Evolutionary conservation across 2,797 vertebrate species (phyloP), one percentile per base, ranked within the genome.

Genomic region (Miichthys miiuy): DNA sequence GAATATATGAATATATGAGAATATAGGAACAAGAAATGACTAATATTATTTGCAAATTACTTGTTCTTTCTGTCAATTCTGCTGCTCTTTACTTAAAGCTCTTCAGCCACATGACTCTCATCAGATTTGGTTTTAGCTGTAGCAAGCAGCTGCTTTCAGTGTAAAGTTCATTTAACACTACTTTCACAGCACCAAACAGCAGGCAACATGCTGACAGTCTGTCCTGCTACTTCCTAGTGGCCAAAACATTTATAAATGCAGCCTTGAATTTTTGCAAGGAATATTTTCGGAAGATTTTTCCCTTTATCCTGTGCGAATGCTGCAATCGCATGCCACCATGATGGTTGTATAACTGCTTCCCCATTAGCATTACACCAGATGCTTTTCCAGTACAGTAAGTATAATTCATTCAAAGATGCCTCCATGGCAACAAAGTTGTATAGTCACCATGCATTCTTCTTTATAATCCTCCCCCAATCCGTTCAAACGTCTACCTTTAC

Each of bases 391-490:
- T 60, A 55, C 38, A 27, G 6, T 23, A 18, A 23, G 20, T 67
- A 4, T 25, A 58, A 72, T 75, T 67, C 10, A 72, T 75, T 68
- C 11, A 75, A 73, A 79, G 58, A 46, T 70, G 50, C 30, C 69
- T 68, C 55, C 44, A 56, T 77, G 52, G 44, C 38, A 68, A 75
- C 78, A 80, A 73, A 72, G 52, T 41, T 0, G 0, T 9, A 21
- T 3, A 11, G 30, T 34, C 0, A 23, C 51, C 21, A 30, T 54
- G 5, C 23, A 18, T 57, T 66, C 20, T 50, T 3, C n/a, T 69
- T 60, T 14, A 67, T 18, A 50, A 61, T 44, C 73, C 66, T 66
- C 20, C 42, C 41, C 13, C 38, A 6, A 2, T 38, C 68, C n/a
- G 69, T 56, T 69, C 17, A 50, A 54, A 55, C n/a, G 38, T 65